Evolutionary conservation across 2,888 invertebrate species (phyloP).

Genomic region (Celastrina argiolus): DNA sequence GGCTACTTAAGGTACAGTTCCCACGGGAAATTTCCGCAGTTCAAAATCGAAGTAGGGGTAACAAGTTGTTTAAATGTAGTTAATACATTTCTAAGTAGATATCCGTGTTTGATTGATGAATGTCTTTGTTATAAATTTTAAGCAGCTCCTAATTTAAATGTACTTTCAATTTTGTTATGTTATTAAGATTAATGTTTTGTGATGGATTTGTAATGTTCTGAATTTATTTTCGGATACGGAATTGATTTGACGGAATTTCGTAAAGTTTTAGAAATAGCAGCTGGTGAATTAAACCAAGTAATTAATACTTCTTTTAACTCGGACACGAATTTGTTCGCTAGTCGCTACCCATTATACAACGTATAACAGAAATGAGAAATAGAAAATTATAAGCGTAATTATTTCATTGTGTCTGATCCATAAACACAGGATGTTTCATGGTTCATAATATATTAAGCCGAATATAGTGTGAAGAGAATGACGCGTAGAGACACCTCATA

Average conservation of each 20-base stretch:
- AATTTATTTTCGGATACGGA: conserved; percentile 7
- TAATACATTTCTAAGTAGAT: conserved; percentile 72
- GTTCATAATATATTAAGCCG: too few species aligned
- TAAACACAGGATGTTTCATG: too few species aligned
- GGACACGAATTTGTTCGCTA: too few species aligned
- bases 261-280: neutral
- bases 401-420: too few species aligned
- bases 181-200: conserved; percentile 63
- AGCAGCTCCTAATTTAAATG: conserved; percentile 37
- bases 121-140: conserved; percentile 49
- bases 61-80: conserved; percentile 43
- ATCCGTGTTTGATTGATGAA: conserved; percentile 71
- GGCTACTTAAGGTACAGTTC: neutral
- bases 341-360: too few species aligned
- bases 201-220: conserved; percentile 17
- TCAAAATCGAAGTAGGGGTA: neutral
- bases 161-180: conserved; percentile 57
- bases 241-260: neutral
- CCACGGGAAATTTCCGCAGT: neutral
- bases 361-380: too few species aligned
- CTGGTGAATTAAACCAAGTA: neutral
- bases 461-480: too few species aligned
- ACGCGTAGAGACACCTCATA: too few species aligned
- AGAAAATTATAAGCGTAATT: too few species aligned
- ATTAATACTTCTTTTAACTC: too few species aligned